phyloP scores from a whole-genome alignment of 1,140 invertebrate genomes.

The Drosophila navojoa region DNA sequence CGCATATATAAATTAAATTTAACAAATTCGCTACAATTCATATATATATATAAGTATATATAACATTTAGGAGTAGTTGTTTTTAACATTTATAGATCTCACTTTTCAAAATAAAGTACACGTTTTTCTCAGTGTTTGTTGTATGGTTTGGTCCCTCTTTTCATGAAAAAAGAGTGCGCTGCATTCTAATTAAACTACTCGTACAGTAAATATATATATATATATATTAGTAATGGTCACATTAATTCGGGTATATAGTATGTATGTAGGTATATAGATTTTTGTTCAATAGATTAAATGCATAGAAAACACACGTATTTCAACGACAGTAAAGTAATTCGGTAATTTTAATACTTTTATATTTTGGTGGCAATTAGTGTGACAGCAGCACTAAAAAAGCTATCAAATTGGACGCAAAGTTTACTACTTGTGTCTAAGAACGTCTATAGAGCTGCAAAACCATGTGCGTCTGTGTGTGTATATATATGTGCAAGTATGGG shows the following conservation, averaged over 20 bases:
- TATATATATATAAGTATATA: conserved; percentile 33
- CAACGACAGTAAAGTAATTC: conserved; percentile 70
- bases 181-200: conserved; percentile 60
- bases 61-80: conserved; percentile 40
- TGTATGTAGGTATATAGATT: conserved; percentile 53
- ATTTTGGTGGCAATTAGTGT: conserved; percentile 67
- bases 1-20: conserved; percentile 41
- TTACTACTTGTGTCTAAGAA: conserved; percentile 18
- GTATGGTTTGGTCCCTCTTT: conserved; percentile 74
- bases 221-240: conserved; percentile 63
- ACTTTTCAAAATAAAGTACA: conserved; percentile 76
- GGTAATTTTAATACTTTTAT: conserved; percentile 54
- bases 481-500: conserved; percentile 3
- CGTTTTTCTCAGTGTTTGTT: conserved; percentile 64
- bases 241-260: conserved; percentile 58
- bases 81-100: conserved; percentile 74
- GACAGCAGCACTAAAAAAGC: conserved; percentile 51
- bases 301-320: conserved; percentile 58
- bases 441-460: conserved; percentile 18
- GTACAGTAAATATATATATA: conserved; percentile 39
- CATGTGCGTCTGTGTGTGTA: conserved; percentile 3
- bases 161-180: conserved; percentile 77
- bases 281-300: conserved; percentile 68
- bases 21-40: conserved; percentile 66
- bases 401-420: conserved; percentile 74